These are phyloP conservation scores for Lichenostomus cassidix DNA, from an alignment of 2,113 vertebrate species.

Conservation along the genomic window DNA sequence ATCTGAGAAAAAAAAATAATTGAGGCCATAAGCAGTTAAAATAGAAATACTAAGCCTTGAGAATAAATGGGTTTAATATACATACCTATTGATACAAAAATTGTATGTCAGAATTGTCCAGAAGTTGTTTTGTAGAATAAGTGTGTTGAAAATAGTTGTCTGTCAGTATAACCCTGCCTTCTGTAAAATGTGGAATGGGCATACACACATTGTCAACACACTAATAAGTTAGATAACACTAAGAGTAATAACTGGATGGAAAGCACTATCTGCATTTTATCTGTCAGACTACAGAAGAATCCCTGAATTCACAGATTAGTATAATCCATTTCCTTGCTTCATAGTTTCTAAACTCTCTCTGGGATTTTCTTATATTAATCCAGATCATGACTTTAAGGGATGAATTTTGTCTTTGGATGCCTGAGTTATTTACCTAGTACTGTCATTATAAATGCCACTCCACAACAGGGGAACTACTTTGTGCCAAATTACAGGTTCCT, in stretches of 20 bases:
- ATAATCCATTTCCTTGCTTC: conserved; percentile 6
- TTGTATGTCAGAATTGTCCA: neutral
- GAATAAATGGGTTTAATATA: neutral
- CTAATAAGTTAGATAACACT: neutral
- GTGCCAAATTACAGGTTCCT: neutral
- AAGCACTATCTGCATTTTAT: neutral
- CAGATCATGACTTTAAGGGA: neutral
- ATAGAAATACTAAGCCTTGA: neutral
- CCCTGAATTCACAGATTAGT: neutral
- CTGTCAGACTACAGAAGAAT: neutral
- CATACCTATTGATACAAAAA: neutral
- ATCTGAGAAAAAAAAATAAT: neutral
- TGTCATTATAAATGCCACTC: neutral
- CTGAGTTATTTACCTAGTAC: neutral
- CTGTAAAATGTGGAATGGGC: neutral
- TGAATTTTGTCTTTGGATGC: conserved; percentile 15
- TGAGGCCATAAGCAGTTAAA: neutral
- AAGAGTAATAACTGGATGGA: neutral
- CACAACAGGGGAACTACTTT: neutral
- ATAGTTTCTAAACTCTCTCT: neutral
- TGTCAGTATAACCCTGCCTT: neutral
- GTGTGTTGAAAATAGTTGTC: neutral
- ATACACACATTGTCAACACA: neutral
- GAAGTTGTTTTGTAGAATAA: neutral
- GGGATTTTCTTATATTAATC: conserved; percentile 11